Evolutionary conservation across 2,113 vertebrate species (phyloP).

Genomic region (Salvator merianae): DNA sequence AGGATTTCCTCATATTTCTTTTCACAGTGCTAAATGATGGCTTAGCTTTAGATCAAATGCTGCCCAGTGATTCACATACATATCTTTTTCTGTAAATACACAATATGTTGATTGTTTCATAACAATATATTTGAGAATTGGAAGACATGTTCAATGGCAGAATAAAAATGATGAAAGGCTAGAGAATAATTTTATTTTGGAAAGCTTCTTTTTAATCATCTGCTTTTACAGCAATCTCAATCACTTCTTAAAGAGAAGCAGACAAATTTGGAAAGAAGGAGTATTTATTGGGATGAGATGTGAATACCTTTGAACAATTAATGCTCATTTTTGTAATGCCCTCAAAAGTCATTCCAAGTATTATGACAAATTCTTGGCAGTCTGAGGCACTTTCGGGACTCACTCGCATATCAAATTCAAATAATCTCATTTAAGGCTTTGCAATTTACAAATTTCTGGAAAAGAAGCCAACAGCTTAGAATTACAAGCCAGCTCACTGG

Average conservation of each 20-base stretch:
- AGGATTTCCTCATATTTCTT: no score
- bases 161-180: not conserved
- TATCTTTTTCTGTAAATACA: accelerated
- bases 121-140: not conserved
- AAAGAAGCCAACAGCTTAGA: slow-evolving; percentile 11
- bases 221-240: not conserved
- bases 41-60: not conserved
- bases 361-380: slow-evolving; percentile 13
- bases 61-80: not conserved
- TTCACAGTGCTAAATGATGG: not conserved
- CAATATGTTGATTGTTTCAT: not conserved
- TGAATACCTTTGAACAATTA: slow-evolving; percentile 19
- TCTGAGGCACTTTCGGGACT: not conserved
- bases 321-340: slow-evolving; percentile 9
- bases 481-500: not conserved
- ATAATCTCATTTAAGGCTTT: slow-evolving; percentile 10
- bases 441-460: not conserved
- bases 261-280: slow-evolving; percentile 7
- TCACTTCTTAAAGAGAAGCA: not conserved
- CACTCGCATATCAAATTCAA: not conserved
- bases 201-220: not conserved
- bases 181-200: not conserved
- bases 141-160: not conserved
- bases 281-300: not conserved
- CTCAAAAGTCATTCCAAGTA: slow-evolving; percentile 16